Evolutionary conservation across 1,140 invertebrate species (phyloP), one percentile per base, ranked within the genome.

Genomic region (Elymnias hypermnestra): DNA sequence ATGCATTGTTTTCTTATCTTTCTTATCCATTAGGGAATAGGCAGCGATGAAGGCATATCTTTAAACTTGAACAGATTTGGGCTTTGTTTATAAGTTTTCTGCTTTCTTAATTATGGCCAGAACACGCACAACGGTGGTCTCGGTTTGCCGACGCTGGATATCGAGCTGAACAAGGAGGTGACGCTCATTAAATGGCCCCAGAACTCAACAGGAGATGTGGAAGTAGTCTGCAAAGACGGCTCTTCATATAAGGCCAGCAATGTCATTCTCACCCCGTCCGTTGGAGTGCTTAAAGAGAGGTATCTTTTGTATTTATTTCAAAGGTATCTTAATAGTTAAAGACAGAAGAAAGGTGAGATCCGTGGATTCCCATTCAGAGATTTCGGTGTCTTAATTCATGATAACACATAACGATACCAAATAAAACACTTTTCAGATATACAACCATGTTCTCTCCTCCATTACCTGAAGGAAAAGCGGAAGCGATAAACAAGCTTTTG

Each of bases 231-330:
- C 57, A 72, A 67, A 25, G 89, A 91, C 58, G 90, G 89, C 0
- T 63, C 83, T 26, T 31, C 56, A 0, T 89, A 89, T 52, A 63
- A 61, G 5, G 89, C 91, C 1, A 87, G 90, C 53, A 89, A 90
- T 68, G 89, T 91, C 0, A 90, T 94, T 17, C 86, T 91, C 1
- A 93, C 92, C 0, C 85, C 90, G 0, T 91, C 92, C 0, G 52
- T 94, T n/a, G 92, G 92, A 1, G 91, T 93, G 0, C 64, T 94
- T 0, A 93, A 93, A 71, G 87, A 90, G 26, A 81, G 75, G 78
- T 78, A 47, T 66, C n/a, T n/a, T n/a, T n/a, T n/a, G n/a, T n/a
- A n/a, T n/a, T n/a, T n/a, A n/a, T n/a, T n/a, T n/a, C n/a, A n/a
- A n/a, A n/a, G n/a, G n/a, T n/a, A n/a, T n/a, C n/a, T n/a, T n/a